Evolutionary conservation across 2,797 vertebrate genomes (phyloP).

Genomic region (Notolepis coatsorum): DNA sequence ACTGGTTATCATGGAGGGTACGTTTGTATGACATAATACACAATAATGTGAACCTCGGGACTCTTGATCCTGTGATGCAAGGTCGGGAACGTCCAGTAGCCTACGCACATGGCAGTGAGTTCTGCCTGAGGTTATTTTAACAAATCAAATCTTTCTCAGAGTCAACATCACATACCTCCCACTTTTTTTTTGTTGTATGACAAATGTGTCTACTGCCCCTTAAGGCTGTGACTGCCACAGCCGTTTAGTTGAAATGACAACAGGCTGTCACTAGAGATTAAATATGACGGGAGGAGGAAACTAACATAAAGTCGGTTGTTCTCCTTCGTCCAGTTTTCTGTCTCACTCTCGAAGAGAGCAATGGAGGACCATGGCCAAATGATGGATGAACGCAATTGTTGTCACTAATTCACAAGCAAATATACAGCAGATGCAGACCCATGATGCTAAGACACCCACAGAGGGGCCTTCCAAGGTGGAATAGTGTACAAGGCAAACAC

Average conservation of each 20-base stretch:
- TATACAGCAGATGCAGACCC: no score
- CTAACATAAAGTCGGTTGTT: neutral
- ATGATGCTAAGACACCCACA: no score
- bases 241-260: slow-evolving; percentile 7
- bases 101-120: no score
- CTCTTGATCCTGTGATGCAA: neutral
- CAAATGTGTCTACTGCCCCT: slow-evolving; percentile 1
- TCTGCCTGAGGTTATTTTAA: neutral
- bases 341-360: neutral
- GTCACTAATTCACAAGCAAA: no score
- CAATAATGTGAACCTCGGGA: neutral
- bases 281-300: neutral
- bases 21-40: neutral
- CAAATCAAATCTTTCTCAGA: neutral
- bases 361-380: neutral
- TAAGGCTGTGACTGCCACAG: slow-evolving; percentile 8
- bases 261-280: slow-evolving; percentile 10
- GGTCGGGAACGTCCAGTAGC: no score
- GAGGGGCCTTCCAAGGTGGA: no score
- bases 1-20: neutral
- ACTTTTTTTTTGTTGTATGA: neutral
- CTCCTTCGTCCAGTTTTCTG: no score
- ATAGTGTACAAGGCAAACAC: no score
- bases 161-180: neutral
- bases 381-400: no score